A percentile compares a stretch with the other conserved stretches of the same genome.
phyloP scores from a whole-genome alignment of 2,113 vertebrate genomes.

The Hassar affinis region DNA sequence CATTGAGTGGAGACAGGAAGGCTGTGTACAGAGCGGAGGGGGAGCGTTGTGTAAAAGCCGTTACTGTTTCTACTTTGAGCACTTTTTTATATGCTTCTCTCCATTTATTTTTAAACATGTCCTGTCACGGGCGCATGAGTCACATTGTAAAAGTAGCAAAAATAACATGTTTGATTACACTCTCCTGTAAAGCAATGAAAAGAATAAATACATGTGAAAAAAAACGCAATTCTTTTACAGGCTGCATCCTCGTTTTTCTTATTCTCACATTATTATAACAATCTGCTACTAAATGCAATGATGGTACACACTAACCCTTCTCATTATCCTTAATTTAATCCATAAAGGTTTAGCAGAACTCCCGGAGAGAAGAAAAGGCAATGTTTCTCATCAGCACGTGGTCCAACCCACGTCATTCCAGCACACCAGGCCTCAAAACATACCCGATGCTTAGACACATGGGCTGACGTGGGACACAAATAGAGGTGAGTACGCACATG shows the following conservation, averaged over 20 bases:
- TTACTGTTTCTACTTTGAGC: conserved; percentile 54
- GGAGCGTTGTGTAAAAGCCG: conserved; percentile 33
- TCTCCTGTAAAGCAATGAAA: conserved; percentile 20
- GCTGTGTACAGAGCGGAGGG: conserved; percentile 59
- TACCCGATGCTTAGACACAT: background rate
- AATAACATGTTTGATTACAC: conserved; percentile 51
- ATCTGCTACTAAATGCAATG: background rate
- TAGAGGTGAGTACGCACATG: conserved; percentile 51
- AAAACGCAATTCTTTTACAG: background rate
- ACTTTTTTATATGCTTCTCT: conserved; percentile 37
- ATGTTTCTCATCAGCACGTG: conserved; percentile 59
- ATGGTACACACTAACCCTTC: background rate
- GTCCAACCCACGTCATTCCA: conserved; percentile 63
- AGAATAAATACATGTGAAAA: conserved; percentile 7
- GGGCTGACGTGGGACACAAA: conserved; percentile 13
- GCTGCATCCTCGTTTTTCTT: background rate
- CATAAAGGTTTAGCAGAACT: conserved; percentile 27
- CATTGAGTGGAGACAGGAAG: conserved; percentile 79
- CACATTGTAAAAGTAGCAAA: conserved; percentile 42
- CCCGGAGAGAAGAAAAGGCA: conserved; percentile 48
- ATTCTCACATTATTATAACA: background rate
- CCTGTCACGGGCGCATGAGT: conserved; percentile 36
- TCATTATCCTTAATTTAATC: background rate
- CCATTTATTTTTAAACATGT: conserved; percentile 49
- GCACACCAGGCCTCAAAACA: conserved; percentile 24